Evolutionary conservation across 2,797 vertebrate genomes (phyloP).

Genomic region (Telmatherina bonti): DNA sequence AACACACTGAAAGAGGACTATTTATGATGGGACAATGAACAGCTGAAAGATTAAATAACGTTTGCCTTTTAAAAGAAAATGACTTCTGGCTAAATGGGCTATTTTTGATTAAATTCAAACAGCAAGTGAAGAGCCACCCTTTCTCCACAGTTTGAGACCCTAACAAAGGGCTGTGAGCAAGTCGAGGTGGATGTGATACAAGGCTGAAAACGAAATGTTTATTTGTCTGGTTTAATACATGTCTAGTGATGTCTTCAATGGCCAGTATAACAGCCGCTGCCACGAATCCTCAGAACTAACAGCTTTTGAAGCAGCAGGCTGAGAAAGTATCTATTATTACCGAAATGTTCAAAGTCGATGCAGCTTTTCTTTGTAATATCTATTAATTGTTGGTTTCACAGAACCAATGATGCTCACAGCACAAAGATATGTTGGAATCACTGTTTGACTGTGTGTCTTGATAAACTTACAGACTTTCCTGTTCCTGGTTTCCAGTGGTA

Average conservation of each 20-base stretch:
- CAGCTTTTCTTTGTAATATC: slow-evolving; percentile 29
- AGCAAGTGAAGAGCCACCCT: slow-evolving; percentile 98
- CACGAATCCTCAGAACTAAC: slow-evolving; percentile 50
- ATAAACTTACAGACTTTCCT: slow-evolving; percentile 85
- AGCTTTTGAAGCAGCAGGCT: slow-evolving; percentile 37
- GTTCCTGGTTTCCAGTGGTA: slow-evolving; percentile 96
- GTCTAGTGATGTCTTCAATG: slow-evolving; percentile 89
- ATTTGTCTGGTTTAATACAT: slow-evolving; percentile 85
- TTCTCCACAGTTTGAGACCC: slow-evolving; percentile 87
- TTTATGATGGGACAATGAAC: slow-evolving; percentile 99
- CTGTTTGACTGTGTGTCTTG: slow-evolving; percentile 12
- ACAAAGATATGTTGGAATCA: slow-evolving; percentile 25
- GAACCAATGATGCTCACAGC: slow-evolving; percentile 32
- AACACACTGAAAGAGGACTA: slow-evolving; percentile 99
- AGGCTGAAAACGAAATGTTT: slow-evolving; percentile 96
- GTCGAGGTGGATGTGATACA: slow-evolving; percentile 93
- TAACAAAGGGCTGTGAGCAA: slow-evolving; percentile 91
- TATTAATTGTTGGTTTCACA: slow-evolving; percentile 27
- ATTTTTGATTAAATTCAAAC: slow-evolving; percentile 99
- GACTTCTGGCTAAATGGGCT: slow-evolving; percentile 99
- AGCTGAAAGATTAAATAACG: slow-evolving; percentile 99
- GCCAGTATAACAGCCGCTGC: slow-evolving; percentile 62
- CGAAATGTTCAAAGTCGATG: slow-evolving; percentile 25
- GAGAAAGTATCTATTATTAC: slow-evolving; percentile 31
- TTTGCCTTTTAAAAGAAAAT: slow-evolving; percentile 99